Evolutionary conservation across 2,113 vertebrate species (phyloP), one percentile per base, ranked within the genome.

Genomic region (Pseudorasbora parva): DNA sequence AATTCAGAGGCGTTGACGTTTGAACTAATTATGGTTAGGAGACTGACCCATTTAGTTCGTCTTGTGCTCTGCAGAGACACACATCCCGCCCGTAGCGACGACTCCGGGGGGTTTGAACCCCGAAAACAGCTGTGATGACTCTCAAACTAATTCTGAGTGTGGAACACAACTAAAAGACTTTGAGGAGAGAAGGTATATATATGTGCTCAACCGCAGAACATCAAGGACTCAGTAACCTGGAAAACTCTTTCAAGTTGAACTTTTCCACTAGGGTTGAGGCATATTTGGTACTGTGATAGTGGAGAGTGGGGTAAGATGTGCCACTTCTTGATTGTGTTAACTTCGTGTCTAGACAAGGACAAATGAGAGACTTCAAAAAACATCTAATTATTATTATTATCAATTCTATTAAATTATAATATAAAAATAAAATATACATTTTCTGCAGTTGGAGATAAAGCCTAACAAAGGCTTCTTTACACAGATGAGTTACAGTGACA

Each of bases 21-120:
- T 93, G 92, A 94, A 91, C 93, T 94, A 94, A 94, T 94, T 94
- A 93, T 86, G 89, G 91, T 76, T 89, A 91, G 86, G 85, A 89
- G 76, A 82, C 88, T 92, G 94, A 91, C 92, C 94, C 89, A 91
- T 92, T 94, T 94, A 89, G 88, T 90, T 85, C 30, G 69, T 81
- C 83, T 81, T 85, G 89, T 89, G 81, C 84, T 81, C 78, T 12
- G 60, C n/a, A 11, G 73, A 69, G 81, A 60, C 43, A 12, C 45
- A n/a, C 11, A 68, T 78, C 33, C 54, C 41, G 25, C 37, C 77
- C 73, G 0, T 10, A 75, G 80, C 12, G 64, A 51, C 14, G 47
- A 69, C 59, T 49, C 66, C 3, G 41, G 75, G 83, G 37, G 19
- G 57, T 21, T 9, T 43, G 71, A 84, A 72, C 77, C 68, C 86